Base-by-base conservation (phyloP, 2,888 invertebrate genomes). In the Chesias legatella region DNA sequence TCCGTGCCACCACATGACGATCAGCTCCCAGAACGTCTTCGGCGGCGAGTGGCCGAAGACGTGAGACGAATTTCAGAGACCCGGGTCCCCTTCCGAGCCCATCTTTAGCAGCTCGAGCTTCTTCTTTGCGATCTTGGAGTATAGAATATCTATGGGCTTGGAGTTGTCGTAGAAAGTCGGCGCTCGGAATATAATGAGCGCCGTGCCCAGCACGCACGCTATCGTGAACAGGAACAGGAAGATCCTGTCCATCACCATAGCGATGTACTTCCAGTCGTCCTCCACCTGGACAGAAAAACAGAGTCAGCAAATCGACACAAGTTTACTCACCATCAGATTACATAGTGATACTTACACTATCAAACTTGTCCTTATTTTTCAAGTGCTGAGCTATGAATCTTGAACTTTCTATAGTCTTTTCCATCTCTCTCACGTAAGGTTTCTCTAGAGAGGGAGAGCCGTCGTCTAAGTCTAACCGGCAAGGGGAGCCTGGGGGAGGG, bases 191-290 rank as follows among this genome's bases (percentile, higher is more conserved):
- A 96, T 96, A 69, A 96, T 96, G 61, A 95, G 89, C 45, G 93
- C 94, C 46, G 96, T 98, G 53, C 98, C 98, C 48, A 96, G 85
- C 53, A 98, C 91, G 82, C 98, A 98, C 57, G 97, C 96, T 75
- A 97, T 91, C 73, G 98, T 95, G 89, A 98, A 98, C 67, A 96
- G 93, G 93, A 97, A 97, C 62, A 98, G 91, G 89, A 98, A 98
- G 67, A 98, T 92, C 67, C 98, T 92, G 89, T 98, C 98, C 78
- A 98, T 90, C 53, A 98, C 98, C 97, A 98, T 95, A 40, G 93
- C 93, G 44, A 98, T 97, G 89, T 97, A 98, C 81, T 98, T 98
- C 98, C 98, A 98, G 88, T 98, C 98, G 86, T 98, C 97, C 81
- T 95, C 95, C 67, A 97, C 95, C 96, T 96, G 84, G 1, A 80